Evolutionary conservation across 2,113 vertebrate species (phyloP).

Genomic region (Oplegnathus fasciatus): DNA sequence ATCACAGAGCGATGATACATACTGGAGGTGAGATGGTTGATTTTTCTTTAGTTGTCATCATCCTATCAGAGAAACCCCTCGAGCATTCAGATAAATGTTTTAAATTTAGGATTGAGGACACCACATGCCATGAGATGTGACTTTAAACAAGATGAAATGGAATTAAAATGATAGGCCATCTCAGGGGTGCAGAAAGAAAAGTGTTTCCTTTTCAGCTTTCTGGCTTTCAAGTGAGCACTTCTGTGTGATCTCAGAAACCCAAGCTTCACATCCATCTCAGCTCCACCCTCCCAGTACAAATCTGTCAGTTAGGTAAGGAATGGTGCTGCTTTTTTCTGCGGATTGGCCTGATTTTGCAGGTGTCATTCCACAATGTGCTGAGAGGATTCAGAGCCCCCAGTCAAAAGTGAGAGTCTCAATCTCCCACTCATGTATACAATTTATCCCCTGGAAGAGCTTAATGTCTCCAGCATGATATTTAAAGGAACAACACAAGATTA

Average conservation of each 20-base stretch:
- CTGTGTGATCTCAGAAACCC: conserved; percentile 2
- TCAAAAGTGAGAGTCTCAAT: neutral
- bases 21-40: neutral
- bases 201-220: conserved; percentile 17
- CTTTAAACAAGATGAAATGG: conserved; percentile 47
- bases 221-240: conserved; percentile 16
- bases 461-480: neutral
- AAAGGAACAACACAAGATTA: neutral
- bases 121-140: conserved; percentile 12
- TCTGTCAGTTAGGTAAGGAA: neutral
- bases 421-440: neutral
- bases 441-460: neutral
- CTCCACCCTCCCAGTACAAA: neutral
- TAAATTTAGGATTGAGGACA: conserved; percentile 28
- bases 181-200: conserved; percentile 23
- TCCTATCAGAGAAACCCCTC: conserved; percentile 18
- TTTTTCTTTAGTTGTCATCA: conserved; percentile 33
- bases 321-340: neutral
- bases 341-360: conserved; percentile 7
- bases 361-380: neutral
- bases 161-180: conserved; percentile 53
- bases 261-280: conserved; percentile 10
- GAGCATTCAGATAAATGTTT: conserved; percentile 50
- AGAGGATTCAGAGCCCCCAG: neutral
- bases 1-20: conserved; percentile 10